Base-by-base conservation (phyloP, 2,797 vertebrate species). In the Triplophysa yarkandensis region DNA sequence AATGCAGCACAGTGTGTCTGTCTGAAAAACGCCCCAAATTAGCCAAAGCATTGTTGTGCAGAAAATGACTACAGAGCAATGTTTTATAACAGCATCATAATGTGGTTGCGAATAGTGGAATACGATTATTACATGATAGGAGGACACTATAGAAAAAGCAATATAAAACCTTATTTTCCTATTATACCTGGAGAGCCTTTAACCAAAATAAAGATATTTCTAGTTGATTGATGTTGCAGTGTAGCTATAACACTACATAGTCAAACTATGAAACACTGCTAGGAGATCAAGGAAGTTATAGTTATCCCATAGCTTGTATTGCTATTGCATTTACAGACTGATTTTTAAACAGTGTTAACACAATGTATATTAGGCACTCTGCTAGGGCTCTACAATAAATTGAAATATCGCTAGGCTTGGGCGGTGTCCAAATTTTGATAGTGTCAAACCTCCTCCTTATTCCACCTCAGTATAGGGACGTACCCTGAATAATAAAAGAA, bases 21-120 rank as follows among this genome's bases (percentile, higher is more conserved):
- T 44, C 50, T 65, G 36, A 66, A 46, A 32, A 43, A n/a, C 62
- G 57, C 46, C 16, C 39, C 16, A 44, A 74, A 66, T 73, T 46
- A 65, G 27, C 34, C 13, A 16, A 65, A 34, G 32, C 27, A 72
- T 44, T 30, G 23, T 34, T 65, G 39, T 34, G 11, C 50, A 65
- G 50, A 74, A 58, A 19, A 66, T 9, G 27, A 52, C 21, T 6
- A 32, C 2, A 57, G 9, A 57, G 14, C 34, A 34, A 23, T n/a
- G 39, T n/a, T 57, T 74, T 14, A 66, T 46, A 46, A 28, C 11
- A 52, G 25, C 16, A 39, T 44, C 5, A 57, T 13, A 27, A 30
- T 58, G 64, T 44, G 25, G 1, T 25, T 46, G 39, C 2, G 2
- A 32, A 57, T 30, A 58, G 17, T n/a, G 27, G 7, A 58, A 46